Base-by-base conservation (phyloP, 2,888 invertebrate species). In the Chouioia cunea region DNA sequence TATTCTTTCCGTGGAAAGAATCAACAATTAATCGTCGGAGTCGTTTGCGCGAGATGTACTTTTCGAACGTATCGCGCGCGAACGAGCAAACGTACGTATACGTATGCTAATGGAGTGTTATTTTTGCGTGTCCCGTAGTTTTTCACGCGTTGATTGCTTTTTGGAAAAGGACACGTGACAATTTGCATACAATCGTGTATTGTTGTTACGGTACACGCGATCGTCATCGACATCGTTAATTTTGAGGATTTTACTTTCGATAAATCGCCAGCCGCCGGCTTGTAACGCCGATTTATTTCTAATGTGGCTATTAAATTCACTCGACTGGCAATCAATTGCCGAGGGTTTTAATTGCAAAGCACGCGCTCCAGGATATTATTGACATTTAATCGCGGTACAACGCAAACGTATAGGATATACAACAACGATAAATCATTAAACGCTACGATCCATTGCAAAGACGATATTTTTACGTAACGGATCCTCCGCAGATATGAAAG, bases 21-120 rank as follows among this genome's bases (percentile, higher is more conserved):
- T n/a, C n/a, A n/a, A n/a, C n/a, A n/a, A 63, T 66, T 66, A 46
- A 63, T 63, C 71, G 66, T 57, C 63, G 63, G 66, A 66, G 71
- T 71, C 70, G 57, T 71, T 62, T 63, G 57, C 36, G 23, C 18
- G 4, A 22, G 20, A 20, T 15, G 53, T 22, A 22, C 53, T 14
- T 22, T 23, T 54, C 12, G 15, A 14, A 20, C 27, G 27, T 22
- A 2, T 23, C 27, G 23, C 23, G 23, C 6, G 6, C 23, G 1
- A 6, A 23, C 8, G 54, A 15, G n/a, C 3, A 16, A 15, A 18
- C 8, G 52, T 18, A 2, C 3, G n/a, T 4, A 16, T n/a, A 18
- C n/a, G 20, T 18, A 14, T 18, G 20, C 3, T 52, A 4, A 12
- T 16, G n/a, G 52, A 12, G 3, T 12, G 12, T 52, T 14, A 20